Evolutionary conservation across 2,797 vertebrate genomes (phyloP).

Genomic region (Cephalopachus bancanus): DNA sequence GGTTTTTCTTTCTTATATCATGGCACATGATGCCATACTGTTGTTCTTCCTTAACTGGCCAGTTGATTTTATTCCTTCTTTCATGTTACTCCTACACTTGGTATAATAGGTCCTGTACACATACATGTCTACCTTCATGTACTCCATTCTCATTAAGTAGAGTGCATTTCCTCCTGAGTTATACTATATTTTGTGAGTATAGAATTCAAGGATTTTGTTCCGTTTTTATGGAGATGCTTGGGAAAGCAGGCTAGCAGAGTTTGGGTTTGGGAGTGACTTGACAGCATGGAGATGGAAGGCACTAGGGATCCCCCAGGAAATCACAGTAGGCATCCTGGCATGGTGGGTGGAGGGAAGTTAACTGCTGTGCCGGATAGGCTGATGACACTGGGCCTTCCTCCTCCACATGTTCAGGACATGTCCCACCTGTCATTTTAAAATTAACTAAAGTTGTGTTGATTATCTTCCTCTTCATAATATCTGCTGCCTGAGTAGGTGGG

Average conservation of each 20-base stretch:
- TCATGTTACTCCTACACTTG: background rate
- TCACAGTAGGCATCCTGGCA: background rate
- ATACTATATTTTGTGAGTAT: background rate
- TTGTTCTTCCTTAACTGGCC: background rate
- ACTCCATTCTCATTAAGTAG: background rate
- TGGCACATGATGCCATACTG: background rate
- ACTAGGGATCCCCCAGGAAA: background rate
- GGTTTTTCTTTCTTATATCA: background rate
- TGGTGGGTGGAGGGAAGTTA: background rate
- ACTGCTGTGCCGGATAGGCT: background rate
- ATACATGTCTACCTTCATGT: background rate
- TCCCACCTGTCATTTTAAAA: background rate
- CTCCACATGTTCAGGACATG: background rate
- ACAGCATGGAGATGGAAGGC: background rate
- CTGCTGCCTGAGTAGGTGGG: background rate
- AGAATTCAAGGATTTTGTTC: background rate
- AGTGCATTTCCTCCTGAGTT: background rate
- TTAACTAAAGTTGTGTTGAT: background rate
- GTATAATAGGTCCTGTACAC: background rate
- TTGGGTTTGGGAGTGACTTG: background rate
- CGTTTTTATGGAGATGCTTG: background rate
- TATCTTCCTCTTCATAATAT: constrained; percentile 21
- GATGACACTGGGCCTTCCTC: background rate
- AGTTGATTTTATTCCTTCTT: background rate
- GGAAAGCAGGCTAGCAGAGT: background rate